These are phyloP conservation scores for Tetragonula clypearis DNA, from an alignment of 1,140 invertebrate genomes.

Conservation along the genomic window DNA sequence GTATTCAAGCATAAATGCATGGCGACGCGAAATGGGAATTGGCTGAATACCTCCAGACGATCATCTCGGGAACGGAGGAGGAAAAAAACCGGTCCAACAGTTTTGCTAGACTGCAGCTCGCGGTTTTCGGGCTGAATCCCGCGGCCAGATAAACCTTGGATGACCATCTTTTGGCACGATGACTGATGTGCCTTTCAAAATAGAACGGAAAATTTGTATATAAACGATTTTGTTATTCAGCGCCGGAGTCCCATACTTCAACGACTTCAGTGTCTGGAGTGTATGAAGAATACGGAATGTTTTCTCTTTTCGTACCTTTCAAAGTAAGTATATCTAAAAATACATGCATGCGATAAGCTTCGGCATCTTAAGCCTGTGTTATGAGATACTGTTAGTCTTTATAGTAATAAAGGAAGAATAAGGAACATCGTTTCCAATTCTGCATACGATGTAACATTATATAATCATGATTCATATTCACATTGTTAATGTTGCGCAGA, in stretches of 20 bases:
- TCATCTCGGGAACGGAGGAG: slow-evolving; percentile 3
- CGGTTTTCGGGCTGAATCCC: background rate
- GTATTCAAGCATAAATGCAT: slow-evolving; percentile 45
- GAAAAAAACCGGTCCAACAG: slow-evolving; percentile 25
- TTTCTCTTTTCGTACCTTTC: background rate
- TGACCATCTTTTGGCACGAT: background rate
- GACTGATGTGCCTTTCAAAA: slow-evolving; percentile 2
- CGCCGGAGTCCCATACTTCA: background rate
- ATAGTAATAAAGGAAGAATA: too few relatives aligned
- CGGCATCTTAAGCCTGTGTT: background rate
- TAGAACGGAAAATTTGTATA: background rate
- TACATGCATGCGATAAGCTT: background rate
- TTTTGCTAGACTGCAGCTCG: slow-evolving; percentile 19
- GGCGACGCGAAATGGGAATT: slow-evolving; percentile 34
- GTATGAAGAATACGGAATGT: background rate
- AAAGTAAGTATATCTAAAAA: background rate
- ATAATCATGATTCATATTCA: background rate
- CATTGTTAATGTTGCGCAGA: background rate
- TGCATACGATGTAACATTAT: background rate
- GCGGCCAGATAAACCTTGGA: background rate
- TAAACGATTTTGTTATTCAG: slow-evolving; percentile 12
- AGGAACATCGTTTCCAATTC: background rate
- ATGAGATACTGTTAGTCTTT: too few relatives aligned
- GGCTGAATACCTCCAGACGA: slow-evolving; percentile 22
- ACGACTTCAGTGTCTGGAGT: background rate